Percentiles rank a stretch among this genome's conserved stretches.
Evolutionary conservation across 2,113 vertebrate genomes (phyloP).

Genomic region (Serilophus lunatus): DNA sequence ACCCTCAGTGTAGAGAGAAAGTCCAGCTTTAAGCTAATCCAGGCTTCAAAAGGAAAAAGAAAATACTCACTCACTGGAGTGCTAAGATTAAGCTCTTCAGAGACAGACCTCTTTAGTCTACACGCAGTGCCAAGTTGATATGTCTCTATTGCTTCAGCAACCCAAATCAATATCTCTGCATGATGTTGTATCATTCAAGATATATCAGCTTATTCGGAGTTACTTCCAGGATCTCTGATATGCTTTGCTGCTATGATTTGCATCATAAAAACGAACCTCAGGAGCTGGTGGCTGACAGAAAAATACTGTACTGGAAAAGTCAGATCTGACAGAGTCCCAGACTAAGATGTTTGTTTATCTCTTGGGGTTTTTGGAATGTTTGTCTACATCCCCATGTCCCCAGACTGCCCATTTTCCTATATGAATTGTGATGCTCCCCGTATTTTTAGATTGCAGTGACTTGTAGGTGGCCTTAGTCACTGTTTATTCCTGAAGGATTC

Average conservation of each 20-base stretch:
- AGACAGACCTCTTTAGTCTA: neutral
- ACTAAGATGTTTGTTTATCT: neutral
- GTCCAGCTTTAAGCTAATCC: neutral
- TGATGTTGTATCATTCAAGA: neutral
- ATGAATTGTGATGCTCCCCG: neutral
- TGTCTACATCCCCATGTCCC: neutral
- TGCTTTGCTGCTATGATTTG: neutral
- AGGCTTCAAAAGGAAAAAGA: neutral
- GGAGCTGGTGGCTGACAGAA: neutral
- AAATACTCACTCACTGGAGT: neutral
- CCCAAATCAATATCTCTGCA: neutral
- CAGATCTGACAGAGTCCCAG: neutral
- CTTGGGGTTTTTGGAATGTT: neutral
- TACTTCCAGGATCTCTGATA: neutral
- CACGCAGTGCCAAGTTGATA: rapidly evolving
- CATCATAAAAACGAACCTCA: neutral
- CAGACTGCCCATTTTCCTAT: neutral
- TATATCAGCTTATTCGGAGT: neutral
- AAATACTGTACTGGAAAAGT: neutral
- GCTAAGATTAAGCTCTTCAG: neutral
- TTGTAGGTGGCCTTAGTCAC: neutral
- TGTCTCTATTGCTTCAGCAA: neutral
- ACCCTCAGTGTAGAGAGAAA: neutral
- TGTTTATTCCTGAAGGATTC: neutral
- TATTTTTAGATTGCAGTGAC: neutral